A percentile compares a stretch with the other conserved stretches of the same genome.
phyloP scores from a whole-genome alignment of 2,888 invertebrate species.

The Bursaphelenchus okinawaensis region DNA sequence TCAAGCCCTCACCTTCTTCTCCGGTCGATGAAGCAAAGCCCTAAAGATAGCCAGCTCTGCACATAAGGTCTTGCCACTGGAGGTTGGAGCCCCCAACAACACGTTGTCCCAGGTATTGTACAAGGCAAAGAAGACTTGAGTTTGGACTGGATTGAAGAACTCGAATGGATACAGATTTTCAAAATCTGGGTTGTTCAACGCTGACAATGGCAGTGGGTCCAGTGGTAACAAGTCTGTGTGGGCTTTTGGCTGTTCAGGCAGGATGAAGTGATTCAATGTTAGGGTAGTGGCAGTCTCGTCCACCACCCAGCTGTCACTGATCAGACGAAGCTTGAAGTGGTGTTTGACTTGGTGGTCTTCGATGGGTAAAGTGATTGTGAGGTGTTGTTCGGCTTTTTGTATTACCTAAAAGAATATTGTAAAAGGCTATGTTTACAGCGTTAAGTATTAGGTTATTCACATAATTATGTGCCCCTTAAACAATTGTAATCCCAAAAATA shows the following conservation, averaged over 20 bases:
- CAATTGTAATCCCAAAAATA: neutral
- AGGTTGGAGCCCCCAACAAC: conserved; percentile 87
- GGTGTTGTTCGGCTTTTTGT: conserved; percentile 71
- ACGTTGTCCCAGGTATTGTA: conserved; percentile 90
- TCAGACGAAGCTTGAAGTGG: conserved; percentile 70
- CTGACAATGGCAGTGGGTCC: conserved; percentile 79
- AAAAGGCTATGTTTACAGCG: too few relatives aligned
- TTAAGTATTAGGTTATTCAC: neutral
- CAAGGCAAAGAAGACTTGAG: conserved; percentile 77
- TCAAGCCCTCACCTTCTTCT: conserved; percentile 38
- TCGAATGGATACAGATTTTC: conserved; percentile 80
- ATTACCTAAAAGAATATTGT: conserved; percentile 64
- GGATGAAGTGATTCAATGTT: conserved; percentile 76
- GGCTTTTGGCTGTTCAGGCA: conserved; percentile 84
- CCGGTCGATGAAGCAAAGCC: conserved; percentile 41
- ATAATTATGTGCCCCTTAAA: neutral
- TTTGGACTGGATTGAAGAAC: conserved; percentile 86
- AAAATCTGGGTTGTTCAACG: conserved; percentile 72
- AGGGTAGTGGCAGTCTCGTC: conserved; percentile 63
- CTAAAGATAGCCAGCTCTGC: conserved; percentile 91
- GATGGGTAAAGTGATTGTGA: conserved; percentile 91
- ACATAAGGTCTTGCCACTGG: conserved; percentile 94
- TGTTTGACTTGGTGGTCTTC: conserved; percentile 77
- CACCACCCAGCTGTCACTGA: conserved; percentile 73
- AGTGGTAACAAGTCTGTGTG: conserved; percentile 86